These are phyloP conservation scores for Oreochromis niloticus DNA, from an alignment of 2,113 vertebrate species.

Conservation along the genomic window DNA sequence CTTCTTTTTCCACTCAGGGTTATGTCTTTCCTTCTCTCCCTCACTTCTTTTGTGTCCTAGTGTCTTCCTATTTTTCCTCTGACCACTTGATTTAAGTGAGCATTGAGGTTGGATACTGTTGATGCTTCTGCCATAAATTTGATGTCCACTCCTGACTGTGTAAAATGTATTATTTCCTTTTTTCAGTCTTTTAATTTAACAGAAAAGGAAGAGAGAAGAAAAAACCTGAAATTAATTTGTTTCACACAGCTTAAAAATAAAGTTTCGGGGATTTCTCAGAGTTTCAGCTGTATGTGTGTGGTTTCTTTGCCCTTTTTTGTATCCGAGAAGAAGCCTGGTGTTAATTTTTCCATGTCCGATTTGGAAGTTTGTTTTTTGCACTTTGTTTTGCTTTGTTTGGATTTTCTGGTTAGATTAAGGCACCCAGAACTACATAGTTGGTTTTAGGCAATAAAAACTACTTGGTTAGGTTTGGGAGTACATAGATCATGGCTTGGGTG, in stretches of 20 bases:
- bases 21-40: neutral
- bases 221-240: neutral
- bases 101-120: constrained; percentile 17
- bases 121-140: neutral
- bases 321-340: neutral
- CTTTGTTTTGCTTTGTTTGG: neutral
- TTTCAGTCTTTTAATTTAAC: neutral
- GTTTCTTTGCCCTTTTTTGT: neutral
- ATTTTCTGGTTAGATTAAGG: neutral
- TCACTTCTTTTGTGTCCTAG: neutral
- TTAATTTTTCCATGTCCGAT: neutral
- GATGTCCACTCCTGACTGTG: neutral
- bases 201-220: neutral
- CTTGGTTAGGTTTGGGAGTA: neutral
- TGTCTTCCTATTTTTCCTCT: neutral
- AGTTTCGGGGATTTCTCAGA: neutral
- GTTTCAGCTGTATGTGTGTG: neutral
- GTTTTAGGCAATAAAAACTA: neutral
- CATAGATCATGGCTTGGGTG: neutral
- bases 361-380: neutral
- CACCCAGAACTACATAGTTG: neutral
- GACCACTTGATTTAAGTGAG: neutral
- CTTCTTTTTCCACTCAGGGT: neutral
- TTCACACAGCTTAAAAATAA: neutral
- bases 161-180: neutral